Base-by-base conservation (phyloP, 2,113 vertebrate species). In the Callionymus lyra region DNA sequence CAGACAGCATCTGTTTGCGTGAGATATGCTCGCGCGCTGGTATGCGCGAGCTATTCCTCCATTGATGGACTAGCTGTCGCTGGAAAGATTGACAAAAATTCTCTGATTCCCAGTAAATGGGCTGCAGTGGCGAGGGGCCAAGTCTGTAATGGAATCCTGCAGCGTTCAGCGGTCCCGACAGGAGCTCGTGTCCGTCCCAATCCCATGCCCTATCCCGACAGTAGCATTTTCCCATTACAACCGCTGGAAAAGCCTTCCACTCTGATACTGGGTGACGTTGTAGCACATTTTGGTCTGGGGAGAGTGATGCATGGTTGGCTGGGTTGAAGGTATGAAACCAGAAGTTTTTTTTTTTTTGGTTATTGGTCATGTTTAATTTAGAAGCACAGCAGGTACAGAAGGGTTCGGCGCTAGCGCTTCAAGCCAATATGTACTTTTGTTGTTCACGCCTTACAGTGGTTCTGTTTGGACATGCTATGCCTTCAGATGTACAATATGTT, bases 91-190 rank as follows among this genome's bases (percentile, higher is more conserved):
- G 81, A 82, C 79, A 79, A 69, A 78, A 77, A 78, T 72, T 73
- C 78, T 71, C 66, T 67, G 80, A 84, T 84, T 86, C 73, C 69
- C 58, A 66, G 72, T 74, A 87, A 85, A 86, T 85, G 74, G 82
- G 71, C 72, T 73, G 70, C 17, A 59, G 63, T 73, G 79, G 72
- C 68, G 53, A 54, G 69, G 52, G 71, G 80, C 74, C 76, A 76
- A 58, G 68, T 56, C 63, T 59, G 79, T 86, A 86, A 86, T 87
- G 82, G 84, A 84, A 81, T 80, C 84, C 83, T 74, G 74, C 78
- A 81, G 84, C 52, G 80, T 63, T 73, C 57, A 64, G 72, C 69
- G 41, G 55, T 72, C 66, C 70, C 74, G 65, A 76, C 84, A 79
- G 76, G 72, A 81, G 73, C 77, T 62, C 60, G 45, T 41, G 52